These are phyloP conservation scores for Celastrina argiolus DNA, from an alignment of 2,888 invertebrate genomes.

Conservation along the genomic window DNA sequence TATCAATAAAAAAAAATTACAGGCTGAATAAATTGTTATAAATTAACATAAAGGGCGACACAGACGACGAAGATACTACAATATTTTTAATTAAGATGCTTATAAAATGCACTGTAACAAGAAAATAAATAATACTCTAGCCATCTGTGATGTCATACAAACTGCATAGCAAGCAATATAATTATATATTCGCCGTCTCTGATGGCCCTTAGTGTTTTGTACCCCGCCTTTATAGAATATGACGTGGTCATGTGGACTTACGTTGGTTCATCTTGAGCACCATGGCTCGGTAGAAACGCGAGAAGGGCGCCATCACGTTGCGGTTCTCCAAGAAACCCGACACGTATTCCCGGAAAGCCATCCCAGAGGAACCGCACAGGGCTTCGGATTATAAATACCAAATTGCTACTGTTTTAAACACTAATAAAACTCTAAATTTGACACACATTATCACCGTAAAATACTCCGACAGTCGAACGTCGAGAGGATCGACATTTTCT, in stretches of 20 bases:
- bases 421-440: conserved; percentile 65
- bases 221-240: neutral
- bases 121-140: no score
- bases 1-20: no score
- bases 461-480: conserved; percentile 36
- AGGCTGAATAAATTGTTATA: no score
- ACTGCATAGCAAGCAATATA: no score
- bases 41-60: no score
- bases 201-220: neutral
- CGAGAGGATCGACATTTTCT: conserved; percentile 34
- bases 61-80: no score
- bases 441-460: conserved; percentile 72
- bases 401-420: conserved; percentile 46
- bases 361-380: conserved; percentile 35
- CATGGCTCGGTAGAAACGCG: conserved; percentile 66
- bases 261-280: conserved; percentile 72
- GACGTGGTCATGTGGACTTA: conserved; percentile 42
- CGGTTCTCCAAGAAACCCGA: conserved; percentile 50
- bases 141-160: no score
- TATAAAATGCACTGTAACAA: no score
- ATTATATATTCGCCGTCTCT: no score
- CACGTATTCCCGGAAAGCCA: conserved; percentile 51
- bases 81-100: no score
- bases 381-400: conserved; percentile 34
- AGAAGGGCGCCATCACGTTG: conserved; percentile 64